Evolutionary conservation across 1,140 invertebrate genomes (phyloP).

Genomic region (Drosophila gunungcola): DNA sequence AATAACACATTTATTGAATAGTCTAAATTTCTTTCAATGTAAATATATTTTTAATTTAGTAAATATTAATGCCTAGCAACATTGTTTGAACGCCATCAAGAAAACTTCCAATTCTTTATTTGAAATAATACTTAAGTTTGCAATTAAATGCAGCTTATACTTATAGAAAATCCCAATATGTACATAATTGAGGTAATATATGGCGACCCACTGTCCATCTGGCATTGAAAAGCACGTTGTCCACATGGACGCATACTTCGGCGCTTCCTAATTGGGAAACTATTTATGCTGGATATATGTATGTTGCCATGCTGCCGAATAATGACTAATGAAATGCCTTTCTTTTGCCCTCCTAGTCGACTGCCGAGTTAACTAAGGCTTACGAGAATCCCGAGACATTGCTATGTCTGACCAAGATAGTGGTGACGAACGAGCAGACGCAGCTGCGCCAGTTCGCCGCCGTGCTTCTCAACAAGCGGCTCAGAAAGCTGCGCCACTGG

Average conservation of each 20-base stretch:
- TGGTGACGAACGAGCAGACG: constrained; percentile 86
- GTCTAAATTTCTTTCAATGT: no score
- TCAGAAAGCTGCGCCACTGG: constrained; percentile 88
- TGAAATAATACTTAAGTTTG: no score
- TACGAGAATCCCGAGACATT: constrained; percentile 88
- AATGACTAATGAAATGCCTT: constrained; percentile 12
- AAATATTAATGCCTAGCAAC: no score
- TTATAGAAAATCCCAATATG: no score
- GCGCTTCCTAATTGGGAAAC: constrained; percentile 1
- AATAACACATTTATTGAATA: no score
- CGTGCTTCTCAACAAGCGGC: constrained; percentile 87
- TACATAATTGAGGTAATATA: background rate
- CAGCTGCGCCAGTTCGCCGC: constrained; percentile 90
- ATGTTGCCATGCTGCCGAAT: constrained; percentile 1
- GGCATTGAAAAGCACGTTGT: constrained; percentile 25
- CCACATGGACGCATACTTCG: constrained; percentile 1
- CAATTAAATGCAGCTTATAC: no score
- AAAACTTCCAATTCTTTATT: no score
- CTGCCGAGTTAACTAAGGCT: constrained; percentile 87
- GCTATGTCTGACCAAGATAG: constrained; percentile 86
- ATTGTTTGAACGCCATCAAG: no score
- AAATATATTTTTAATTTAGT: no score
- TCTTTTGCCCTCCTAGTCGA: constrained; percentile 85
- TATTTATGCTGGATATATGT: constrained; percentile 25
- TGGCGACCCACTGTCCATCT: background rate